phyloP scores from a whole-genome alignment of 2,797 vertebrate genomes.

The Peromyscus nudipes region DNA sequence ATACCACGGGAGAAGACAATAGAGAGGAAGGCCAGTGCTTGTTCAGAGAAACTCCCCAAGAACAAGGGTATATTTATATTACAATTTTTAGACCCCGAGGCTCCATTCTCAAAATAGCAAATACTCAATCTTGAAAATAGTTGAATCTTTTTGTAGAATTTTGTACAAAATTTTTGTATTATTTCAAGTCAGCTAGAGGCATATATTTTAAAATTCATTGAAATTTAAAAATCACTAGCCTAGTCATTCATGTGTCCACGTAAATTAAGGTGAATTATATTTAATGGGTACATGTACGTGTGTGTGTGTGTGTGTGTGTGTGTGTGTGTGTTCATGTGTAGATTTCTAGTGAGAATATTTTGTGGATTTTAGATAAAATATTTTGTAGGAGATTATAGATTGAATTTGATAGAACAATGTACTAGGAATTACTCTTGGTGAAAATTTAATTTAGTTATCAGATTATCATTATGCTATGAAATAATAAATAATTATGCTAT shows the following conservation, averaged over 20 bases:
- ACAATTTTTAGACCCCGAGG: not conserved
- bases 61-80: conserved; percentile 9
- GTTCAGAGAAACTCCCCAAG: not conserved
- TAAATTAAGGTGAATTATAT: not conserved
- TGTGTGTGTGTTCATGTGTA: not conserved
- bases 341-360: not conserved
- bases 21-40: not conserved
- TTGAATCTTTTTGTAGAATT: not conserved
- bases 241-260: not conserved
- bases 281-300: not conserved
- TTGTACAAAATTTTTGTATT: not conserved
- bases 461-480: not conserved
- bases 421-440: not conserved
- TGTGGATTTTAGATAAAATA: not conserved
- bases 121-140: not conserved
- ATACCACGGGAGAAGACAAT: fast-evolving
- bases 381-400: not conserved
- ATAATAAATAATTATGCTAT: not conserved
- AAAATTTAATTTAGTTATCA: conserved; percentile 3
- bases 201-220: not conserved
- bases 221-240: not conserved
- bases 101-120: conserved; percentile 11
- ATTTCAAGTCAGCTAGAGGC: not conserved
- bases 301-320: not conserved
- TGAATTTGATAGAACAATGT: not conserved